Conservation (phyloP, 2,113 vertebrate species). For the Gadus chalcogrammus region DNA sequence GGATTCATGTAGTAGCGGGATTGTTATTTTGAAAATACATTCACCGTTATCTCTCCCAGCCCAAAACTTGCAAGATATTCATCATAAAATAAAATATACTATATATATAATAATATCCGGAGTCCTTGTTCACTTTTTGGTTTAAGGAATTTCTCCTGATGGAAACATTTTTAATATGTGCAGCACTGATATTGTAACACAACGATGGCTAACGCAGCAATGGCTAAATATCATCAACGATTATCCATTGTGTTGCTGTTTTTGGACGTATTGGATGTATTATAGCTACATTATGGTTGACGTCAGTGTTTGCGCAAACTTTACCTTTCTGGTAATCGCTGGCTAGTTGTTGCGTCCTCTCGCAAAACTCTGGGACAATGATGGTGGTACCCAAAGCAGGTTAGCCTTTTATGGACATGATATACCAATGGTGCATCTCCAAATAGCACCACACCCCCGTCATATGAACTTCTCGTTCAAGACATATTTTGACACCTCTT, state of each 20-base stretch:
- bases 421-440: conserved; percentile 1
- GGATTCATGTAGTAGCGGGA: conserved; percentile 59
- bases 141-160: conserved; percentile 15
- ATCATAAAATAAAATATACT: conserved; percentile 55
- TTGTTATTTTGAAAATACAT: conserved; percentile 58
- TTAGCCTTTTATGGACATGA: too few relatives aligned
- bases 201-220: conserved; percentile 49
- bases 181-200: conserved; percentile 48
- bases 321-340: conserved; percentile 40
- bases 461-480: conserved; percentile 17
- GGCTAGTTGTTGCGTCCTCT: conserved; percentile 53
- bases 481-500: conserved; percentile 22
- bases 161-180: conserved; percentile 40
- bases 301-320: conserved; percentile 21
- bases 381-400: background rate
- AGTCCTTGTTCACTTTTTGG: conserved; percentile 20
- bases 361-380: conserved; percentile 51
- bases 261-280: too few relatives aligned
- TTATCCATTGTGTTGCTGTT: too few relatives aligned
- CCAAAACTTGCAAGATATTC: conserved; percentile 50
- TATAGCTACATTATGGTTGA: too few relatives aligned
- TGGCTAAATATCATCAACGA: background rate
- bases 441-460: conserved; percentile 44
- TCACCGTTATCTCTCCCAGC: conserved; percentile 41
- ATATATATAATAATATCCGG: conserved; percentile 28